phyloP scores from a whole-genome alignment of 2,797 vertebrate species.

The Diceros bicornis region DNA sequence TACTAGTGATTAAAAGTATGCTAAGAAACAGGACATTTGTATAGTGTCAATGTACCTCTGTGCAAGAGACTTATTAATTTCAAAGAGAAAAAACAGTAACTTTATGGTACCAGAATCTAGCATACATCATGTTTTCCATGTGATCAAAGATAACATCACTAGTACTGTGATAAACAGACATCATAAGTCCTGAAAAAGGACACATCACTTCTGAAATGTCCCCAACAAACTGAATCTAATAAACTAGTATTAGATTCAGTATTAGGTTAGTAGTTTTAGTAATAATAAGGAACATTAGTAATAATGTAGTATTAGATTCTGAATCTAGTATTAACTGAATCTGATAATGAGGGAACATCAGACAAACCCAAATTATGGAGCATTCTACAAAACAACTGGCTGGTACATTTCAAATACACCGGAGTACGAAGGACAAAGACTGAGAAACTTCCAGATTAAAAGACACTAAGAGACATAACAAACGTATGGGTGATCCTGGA shows the following conservation, averaged over 20 bases:
- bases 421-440: not conserved
- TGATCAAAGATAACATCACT: not conserved
- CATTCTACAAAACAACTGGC: not conserved
- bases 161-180: accelerated
- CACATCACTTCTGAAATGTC: not conserved
- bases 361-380: too few species aligned
- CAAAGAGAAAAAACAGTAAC: not conserved
- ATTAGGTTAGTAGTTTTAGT: too few species aligned
- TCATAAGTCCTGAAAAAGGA: not conserved
- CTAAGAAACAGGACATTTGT: not conserved
- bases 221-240: not conserved
- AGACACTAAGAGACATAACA: not conserved
- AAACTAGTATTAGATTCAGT: not conserved
- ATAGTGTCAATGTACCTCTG: not conserved
- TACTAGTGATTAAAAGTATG: not conserved
- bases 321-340: not conserved
- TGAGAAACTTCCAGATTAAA: not conserved
- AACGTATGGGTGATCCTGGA: not conserved
- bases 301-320: too few species aligned
- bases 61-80: not conserved
- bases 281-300: too few species aligned
- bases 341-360: not conserved
- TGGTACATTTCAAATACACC: not conserved
- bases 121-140: not conserved
- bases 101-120: accelerated